These are phyloP conservation scores for Alsophila aescularia DNA, from an alignment of 2,888 invertebrate species.

Conservation along the genomic window DNA sequence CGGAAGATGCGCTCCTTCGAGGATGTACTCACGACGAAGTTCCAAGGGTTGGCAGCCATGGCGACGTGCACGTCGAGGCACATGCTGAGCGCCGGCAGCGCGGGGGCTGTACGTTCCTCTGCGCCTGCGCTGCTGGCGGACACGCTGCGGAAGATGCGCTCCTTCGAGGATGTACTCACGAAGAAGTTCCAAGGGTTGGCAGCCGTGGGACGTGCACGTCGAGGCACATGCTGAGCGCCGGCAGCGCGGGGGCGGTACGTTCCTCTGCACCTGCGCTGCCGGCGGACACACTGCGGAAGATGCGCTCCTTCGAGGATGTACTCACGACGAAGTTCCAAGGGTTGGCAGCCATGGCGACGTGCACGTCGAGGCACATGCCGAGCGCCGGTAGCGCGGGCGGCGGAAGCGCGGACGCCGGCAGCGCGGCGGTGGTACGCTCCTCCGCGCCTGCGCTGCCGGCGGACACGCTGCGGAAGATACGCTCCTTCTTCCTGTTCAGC, in stretches of 20 bases:
- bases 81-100: conserved; percentile 74
- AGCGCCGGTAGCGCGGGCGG: conserved; percentile 68
- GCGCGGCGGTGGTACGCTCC: conserved; percentile 33
- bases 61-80: conserved; percentile 89
- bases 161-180: too few species aligned
- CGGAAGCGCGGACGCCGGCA: conserved; percentile 67
- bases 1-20: too few species aligned
- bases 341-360: conserved; percentile 90
- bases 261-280: too few species aligned
- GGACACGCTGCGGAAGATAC: conserved; percentile 64
- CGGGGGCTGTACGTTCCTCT: too few species aligned
- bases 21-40: conserved; percentile 86
- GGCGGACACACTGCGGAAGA: too few species aligned
- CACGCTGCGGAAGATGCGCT: too few species aligned
- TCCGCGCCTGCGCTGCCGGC: conserved; percentile 13
- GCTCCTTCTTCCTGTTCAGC: conserved; percentile 75
- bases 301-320: too few species aligned
- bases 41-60: conserved; percentile 90
- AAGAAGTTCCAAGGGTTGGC: too few species aligned
- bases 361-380: conserved; percentile 87
- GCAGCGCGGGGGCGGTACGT: too few species aligned
- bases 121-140: too few species aligned
- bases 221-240: too few species aligned
- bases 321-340: conserved; percentile 89
- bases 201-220: too few species aligned